Evolutionary conservation across 2,113 vertebrate genomes (phyloP).

Genomic region (Pygoscelis antarcticus): DNA sequence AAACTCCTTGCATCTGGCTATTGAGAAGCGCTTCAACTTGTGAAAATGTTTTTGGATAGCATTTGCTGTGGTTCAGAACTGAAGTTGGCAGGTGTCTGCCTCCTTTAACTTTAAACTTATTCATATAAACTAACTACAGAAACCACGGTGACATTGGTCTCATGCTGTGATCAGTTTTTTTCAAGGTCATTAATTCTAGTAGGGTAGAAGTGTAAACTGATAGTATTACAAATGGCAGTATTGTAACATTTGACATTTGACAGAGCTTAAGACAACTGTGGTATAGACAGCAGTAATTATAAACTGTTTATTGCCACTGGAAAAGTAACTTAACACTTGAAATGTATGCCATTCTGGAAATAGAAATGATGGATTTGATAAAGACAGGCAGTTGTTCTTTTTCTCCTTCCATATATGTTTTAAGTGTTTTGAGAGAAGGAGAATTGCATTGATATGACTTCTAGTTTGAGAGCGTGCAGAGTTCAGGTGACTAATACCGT

Average conservation of each 20-base stretch:
- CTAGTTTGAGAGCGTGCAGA: background rate
- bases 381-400: background rate
- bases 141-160: background rate
- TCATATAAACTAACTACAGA: background rate
- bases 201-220: background rate
- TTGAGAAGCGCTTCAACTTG: background rate
- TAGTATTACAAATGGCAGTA: background rate
- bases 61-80: background rate
- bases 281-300: background rate
- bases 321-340: background rate
- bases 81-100: background rate
- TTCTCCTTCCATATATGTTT: background rate
- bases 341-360: background rate
- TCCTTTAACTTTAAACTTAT: background rate
- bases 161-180: background rate
- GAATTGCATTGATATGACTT: background rate
- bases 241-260: background rate
- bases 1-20: background rate
- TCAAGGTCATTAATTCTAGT: background rate
- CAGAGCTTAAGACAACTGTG: background rate
- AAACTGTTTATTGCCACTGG: background rate
- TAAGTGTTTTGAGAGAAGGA: background rate
- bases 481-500: background rate
- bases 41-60: background rate
- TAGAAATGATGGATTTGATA: background rate